Evolutionary conservation across 2,797 vertebrate genomes (phyloP).

Genomic region (Euthynnus affinis): DNA sequence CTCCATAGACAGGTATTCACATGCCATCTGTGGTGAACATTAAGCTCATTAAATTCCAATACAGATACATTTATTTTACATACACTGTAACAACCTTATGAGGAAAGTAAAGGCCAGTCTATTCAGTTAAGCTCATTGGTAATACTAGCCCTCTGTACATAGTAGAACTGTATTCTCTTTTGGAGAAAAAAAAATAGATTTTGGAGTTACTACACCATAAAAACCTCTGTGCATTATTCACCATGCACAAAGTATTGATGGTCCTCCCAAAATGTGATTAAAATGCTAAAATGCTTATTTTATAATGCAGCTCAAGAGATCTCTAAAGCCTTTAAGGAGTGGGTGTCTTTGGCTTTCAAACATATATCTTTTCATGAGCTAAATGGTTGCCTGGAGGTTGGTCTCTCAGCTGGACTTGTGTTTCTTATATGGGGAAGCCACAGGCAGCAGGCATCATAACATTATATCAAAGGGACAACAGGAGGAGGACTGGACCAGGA

Average conservation of each 20-base stretch:
- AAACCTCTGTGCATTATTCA: not conserved
- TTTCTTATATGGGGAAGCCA: constrained; percentile 3
- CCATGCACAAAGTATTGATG: constrained; percentile 1
- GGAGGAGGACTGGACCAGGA: not conserved
- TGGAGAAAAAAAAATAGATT: no score
- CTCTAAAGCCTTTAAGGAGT: not conserved
- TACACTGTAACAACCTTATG: not conserved
- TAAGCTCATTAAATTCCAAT: constrained; percentile 15
- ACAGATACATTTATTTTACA: not conserved
- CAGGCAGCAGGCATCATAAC: constrained; percentile 11
- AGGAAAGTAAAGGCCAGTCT: not conserved
- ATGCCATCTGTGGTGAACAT: constrained; percentile 88
- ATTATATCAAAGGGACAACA: constrained; percentile 16
- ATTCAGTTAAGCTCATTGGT: not conserved
- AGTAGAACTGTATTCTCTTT: not conserved
- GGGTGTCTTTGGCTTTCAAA: not conserved
- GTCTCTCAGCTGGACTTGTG: not conserved
- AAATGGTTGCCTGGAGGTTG: constrained; percentile 4
- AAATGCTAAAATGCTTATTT: not conserved
- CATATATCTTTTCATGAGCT: constrained; percentile 2
- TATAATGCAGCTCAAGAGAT: not conserved
- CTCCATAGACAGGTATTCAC: constrained; percentile 94
- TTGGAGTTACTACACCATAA: not conserved
- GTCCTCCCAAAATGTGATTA: not conserved
- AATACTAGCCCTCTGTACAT: no score